Percentiles rank a stretch among this genome's conserved stretches.
phyloP scores from a whole-genome alignment of 37 sponge, comb jelly and placozoan genomes.

The Bolinopsis microptera region DNA sequence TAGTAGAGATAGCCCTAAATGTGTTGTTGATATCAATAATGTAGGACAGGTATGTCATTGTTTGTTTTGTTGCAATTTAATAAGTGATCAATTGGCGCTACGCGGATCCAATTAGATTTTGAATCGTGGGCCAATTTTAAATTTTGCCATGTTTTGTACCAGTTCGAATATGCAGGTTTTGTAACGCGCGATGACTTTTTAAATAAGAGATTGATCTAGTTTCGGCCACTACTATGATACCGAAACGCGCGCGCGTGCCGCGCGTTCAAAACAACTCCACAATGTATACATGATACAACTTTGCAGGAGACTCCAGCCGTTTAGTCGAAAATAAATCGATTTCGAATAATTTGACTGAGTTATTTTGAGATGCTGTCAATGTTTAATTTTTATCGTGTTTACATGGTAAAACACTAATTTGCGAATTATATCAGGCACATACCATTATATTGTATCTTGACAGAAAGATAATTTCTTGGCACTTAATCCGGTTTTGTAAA shows the following conservation, averaged over 20 bases:
- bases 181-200: background rate
- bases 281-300: background rate
- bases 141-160: background rate
- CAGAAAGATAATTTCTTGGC: too few species aligned
- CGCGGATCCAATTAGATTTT: background rate
- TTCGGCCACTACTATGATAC: background rate
- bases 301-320: too few species aligned
- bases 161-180: background rate
- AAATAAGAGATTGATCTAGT: background rate
- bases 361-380: too few species aligned
- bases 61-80: background rate
- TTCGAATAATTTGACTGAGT: too few species aligned
- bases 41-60: conserved; percentile 28
- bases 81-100: background rate
- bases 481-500: too few species aligned
- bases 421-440: too few species aligned
- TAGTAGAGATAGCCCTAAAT: conserved; percentile 55
- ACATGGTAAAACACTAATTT: too few species aligned
- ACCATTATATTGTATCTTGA: too few species aligned
- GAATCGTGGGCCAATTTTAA: too few species aligned
- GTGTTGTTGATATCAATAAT: conserved; percentile 6
- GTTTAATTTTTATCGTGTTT: too few species aligned
- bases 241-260: background rate
- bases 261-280: background rate
- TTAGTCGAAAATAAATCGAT: background rate